These are phyloP conservation scores for Oreochromis mossambicus DNA, from an alignment of 2,797 vertebrate species.

Conservation along the genomic window DNA sequence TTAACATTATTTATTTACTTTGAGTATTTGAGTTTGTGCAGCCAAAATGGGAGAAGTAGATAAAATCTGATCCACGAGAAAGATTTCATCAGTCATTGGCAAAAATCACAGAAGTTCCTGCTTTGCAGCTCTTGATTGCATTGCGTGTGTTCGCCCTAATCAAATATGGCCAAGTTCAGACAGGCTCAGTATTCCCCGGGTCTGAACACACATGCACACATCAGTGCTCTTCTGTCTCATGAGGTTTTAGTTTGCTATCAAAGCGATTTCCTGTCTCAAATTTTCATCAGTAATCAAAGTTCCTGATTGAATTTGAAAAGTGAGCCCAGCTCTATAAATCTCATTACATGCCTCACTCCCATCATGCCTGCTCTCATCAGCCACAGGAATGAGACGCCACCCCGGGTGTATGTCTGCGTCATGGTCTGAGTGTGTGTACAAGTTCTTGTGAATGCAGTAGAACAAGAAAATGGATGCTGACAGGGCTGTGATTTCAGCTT, in stretches of 20 bases:
- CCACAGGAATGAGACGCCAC: conserved; percentile 60
- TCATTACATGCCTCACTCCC: conserved; percentile 75
- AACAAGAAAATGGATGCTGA: conserved; percentile 42
- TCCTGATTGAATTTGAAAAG: conserved; percentile 80
- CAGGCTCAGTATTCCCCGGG: conserved; percentile 21
- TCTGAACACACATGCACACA: conserved; percentile 20
- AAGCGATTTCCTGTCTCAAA: conserved; percentile 78
- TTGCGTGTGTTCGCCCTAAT: conserved; percentile 53
- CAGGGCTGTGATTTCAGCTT: conserved; percentile 33
- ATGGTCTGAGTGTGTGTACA: background rate
- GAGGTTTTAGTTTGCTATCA: conserved; percentile 77
- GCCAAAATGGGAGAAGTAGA: background rate
- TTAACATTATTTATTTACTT: background rate
- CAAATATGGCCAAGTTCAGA: conserved; percentile 53
- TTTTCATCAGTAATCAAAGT: conserved; percentile 80
- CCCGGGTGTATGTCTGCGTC: conserved; percentile 38
- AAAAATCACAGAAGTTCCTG: conserved; percentile 46
- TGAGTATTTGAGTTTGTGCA: background rate
- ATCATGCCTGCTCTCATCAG: conserved; percentile 66
- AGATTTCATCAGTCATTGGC: conserved; percentile 28
- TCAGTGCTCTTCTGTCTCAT: conserved; percentile 53
- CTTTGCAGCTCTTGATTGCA: conserved; percentile 48
- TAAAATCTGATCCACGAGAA: conserved; percentile 24
- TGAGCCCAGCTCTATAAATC: conserved; percentile 74
- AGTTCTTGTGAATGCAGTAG: background rate